These are phyloP conservation scores for Eilema sororculum DNA, from an alignment of 2,888 invertebrate species.

Conservation along the genomic window DNA sequence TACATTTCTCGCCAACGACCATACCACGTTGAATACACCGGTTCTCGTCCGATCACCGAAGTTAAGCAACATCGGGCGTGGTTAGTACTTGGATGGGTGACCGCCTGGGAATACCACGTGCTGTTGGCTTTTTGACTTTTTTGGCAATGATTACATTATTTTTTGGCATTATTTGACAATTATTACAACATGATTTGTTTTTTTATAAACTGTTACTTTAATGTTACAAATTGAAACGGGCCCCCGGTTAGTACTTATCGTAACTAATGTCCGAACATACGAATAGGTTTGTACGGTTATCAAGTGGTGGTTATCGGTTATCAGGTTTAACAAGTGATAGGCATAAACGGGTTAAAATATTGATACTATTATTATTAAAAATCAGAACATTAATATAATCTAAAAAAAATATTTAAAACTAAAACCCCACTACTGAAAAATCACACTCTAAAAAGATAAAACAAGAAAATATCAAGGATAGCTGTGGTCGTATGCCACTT, in stretches of 20 bases:
- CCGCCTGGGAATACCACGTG: constrained; percentile 80
- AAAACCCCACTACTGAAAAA: too few species aligned
- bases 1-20: constrained; percentile 58
- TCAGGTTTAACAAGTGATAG: not conserved
- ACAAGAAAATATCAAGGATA: too few species aligned
- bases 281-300: not conserved
- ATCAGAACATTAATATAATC: too few species aligned
- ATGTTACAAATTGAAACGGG: too few species aligned
- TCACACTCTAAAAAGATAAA: too few species aligned
- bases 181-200: constrained; percentile 26
- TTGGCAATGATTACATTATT: not conserved
- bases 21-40: constrained; percentile 79
- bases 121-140: constrained; percentile 56
- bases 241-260: too few species aligned
- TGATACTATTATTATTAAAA: not conserved
- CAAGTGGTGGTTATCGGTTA: too few species aligned
- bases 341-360: not conserved
- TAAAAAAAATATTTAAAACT: too few species aligned
- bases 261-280: not conserved
- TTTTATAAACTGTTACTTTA: too few species aligned
- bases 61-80: constrained; percentile 80
- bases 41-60: constrained; percentile 83
- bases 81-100: constrained; percentile 82
- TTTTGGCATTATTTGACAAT: too few species aligned
- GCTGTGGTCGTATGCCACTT: too few species aligned